Base-by-base conservation (phyloP, 2,113 vertebrate species). In the Cervus canadensis region DNA sequence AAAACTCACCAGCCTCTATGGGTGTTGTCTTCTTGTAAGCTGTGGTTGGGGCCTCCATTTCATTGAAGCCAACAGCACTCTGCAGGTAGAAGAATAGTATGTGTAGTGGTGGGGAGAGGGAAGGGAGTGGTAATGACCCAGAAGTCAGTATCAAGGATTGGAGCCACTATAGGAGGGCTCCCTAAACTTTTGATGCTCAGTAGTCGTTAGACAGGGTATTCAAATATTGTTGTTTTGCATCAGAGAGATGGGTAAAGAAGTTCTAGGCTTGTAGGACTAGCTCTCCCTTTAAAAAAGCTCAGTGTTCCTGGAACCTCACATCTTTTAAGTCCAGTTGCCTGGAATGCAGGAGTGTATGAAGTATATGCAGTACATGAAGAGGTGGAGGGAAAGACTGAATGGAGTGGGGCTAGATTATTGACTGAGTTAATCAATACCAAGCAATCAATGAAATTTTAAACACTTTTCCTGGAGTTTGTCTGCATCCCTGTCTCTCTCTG, bases 21-120 rank as follows among this genome's bases (percentile, higher is more conserved):
- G 99, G 99, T 79, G 98, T 98, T 0, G 99, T 99, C 98, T 99
- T 99, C 98, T 99, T 98, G 89, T 99, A 99, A 0, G 99, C 98
- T 19, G 99, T 99, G 4, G 99, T 94, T 0, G 99, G 99, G 2
- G 99, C 98, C 96, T 99, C 99, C 98, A 99, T 99, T 57, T 99
- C 99, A 26, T 93, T 98, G 96, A 99, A 99, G 84, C 99, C 98
- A 4, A 98, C 98, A 43, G 99, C 99, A 1, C 98, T 99, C 99
- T 99, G 97, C 3, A 91, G 50, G 23, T 13, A 76, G 91, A 40
- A 89, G 74, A 91, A 94, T 6, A 91, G 57, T 33, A 26, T 30
- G 7, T 14, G 19, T 16, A 19, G 64, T 84, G 67, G 60, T 82
- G 89, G 95, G 8, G 0, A 9, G 57, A 30, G 11, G 3, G 89